Evolutionary conservation across 2,797 vertebrate species (phyloP), one percentile per base, ranked within the genome.

Genomic region (Crenichthys baileyi): DNA sequence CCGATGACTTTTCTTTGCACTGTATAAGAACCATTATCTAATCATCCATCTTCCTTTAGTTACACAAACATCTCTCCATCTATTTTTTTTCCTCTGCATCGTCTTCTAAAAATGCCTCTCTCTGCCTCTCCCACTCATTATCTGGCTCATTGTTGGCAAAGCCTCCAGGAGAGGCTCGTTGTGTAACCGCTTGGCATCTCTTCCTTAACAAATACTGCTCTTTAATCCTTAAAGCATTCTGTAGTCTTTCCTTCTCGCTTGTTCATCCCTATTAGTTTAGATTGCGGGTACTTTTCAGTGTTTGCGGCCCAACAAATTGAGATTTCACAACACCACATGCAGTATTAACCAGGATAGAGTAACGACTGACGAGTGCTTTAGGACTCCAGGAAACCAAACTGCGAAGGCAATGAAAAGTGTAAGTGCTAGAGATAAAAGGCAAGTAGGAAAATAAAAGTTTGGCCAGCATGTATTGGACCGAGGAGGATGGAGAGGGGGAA

Each of bases 81-180:
- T 58, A 75, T 79, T 79, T 53, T 81, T 85, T 68, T 86, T 80
- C 77, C 79, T 86, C 44, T 44, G 76, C 73, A 79, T 67, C 31
- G 8, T 53, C 76, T 51, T 53, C 87, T 90, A 80, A 84, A 91
- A 91, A 91, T 83, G 83, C 80, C 84, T 88, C 76, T 36, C 81
- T 89, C 79, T 79, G 77, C 82, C 82, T 85, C 89, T 86, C 92
- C 91, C 91, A 93, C 92, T 92, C 89, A 84, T 87, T 92, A 91
- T 89, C 80, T 88, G 83, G 76, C 86, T 82, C 51, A 58, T 36
- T 77, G 77, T 83, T 86, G 41, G 56, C 29, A 70, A 76, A 72
- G 85, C 89, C 90, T 91, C 2, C 39, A 84, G 88, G 79, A 85
- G 82, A 63, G 24, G 73, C 81, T 87, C 82, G 88, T 91, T 93